phyloP scores from a whole-genome alignment of 2,888 invertebrate genomes.

The Hypselothyrea guttata region DNA sequence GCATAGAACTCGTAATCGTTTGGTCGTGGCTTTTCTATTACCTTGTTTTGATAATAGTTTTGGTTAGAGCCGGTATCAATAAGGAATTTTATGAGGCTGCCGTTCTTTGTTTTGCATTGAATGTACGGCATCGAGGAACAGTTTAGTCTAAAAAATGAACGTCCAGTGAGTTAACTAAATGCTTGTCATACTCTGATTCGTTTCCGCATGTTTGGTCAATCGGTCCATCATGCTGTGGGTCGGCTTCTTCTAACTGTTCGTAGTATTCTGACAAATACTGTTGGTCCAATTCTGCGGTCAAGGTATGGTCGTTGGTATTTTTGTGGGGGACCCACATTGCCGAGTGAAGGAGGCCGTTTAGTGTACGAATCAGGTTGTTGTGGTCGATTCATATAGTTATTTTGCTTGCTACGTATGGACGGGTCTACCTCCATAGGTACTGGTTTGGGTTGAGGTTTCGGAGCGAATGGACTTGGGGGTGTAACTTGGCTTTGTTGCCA shows the following conservation, averaged over 20 bases:
- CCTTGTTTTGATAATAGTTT: background rate
- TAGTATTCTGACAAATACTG: too few species aligned
- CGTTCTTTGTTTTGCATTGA: slow-evolving; percentile 5
- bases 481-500: too few species aligned
- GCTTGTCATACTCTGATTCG: too few species aligned
- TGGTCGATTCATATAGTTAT: slow-evolving; percentile 1
- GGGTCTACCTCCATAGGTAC: background rate
- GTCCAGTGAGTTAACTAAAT: too few species aligned
- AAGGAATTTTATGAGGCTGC: background rate
- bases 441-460: background rate
- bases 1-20: background rate
- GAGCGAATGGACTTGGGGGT: background rate
- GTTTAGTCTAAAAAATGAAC: slow-evolving; percentile 8
- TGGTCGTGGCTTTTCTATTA: background rate
- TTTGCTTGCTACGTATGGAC: background rate
- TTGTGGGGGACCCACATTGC: background rate
- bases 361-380: background rate
- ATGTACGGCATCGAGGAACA: slow-evolving; percentile 3
- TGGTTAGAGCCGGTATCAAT: slow-evolving; percentile 8
- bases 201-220: too few species aligned
- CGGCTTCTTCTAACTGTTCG: too few species aligned
- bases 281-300: too few species aligned
- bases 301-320: too few species aligned
- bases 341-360: background rate
- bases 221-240: too few species aligned